Conservation (phyloP, 2,888 invertebrate species). For the Syritta pipiens region DNA sequence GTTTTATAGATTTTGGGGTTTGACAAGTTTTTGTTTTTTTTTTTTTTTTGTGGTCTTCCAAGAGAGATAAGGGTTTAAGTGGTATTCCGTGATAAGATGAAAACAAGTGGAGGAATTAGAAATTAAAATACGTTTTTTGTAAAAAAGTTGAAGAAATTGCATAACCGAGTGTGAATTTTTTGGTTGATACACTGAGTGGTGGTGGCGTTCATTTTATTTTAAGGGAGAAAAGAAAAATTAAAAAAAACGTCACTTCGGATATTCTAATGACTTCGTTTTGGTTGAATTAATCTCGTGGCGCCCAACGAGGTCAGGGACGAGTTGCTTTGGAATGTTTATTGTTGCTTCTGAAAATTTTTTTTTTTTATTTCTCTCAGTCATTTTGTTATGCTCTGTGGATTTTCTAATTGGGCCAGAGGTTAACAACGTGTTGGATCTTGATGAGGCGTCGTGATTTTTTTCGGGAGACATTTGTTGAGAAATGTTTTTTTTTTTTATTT, state of each 20-base stretch:
- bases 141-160: background rate
- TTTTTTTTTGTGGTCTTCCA: background rate
- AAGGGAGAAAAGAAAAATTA: background rate
- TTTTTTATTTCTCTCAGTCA: background rate
- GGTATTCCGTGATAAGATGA: constrained; percentile 40
- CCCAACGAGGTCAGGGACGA: constrained; percentile 11
- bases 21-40: constrained; percentile 5
- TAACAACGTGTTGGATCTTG: background rate
- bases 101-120: constrained; percentile 3
- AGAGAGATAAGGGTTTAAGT: constrained; percentile 37
- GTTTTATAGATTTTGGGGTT: background rate
- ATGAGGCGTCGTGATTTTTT: background rate
- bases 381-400: background rate
- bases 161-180: background rate
- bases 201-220: background rate
- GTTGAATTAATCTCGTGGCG: constrained; percentile 4
- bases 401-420: constrained; percentile 1
- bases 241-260: no score
- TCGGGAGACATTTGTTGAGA: constrained; percentile 3
- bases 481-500: background rate
- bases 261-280: constrained; percentile 7
- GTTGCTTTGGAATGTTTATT: background rate
- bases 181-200: background rate
- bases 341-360: no score
- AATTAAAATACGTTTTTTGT: no score